Evolutionary conservation across 1,140 invertebrate genomes (phyloP).

Genomic region (Artemia franciscana): DNA sequence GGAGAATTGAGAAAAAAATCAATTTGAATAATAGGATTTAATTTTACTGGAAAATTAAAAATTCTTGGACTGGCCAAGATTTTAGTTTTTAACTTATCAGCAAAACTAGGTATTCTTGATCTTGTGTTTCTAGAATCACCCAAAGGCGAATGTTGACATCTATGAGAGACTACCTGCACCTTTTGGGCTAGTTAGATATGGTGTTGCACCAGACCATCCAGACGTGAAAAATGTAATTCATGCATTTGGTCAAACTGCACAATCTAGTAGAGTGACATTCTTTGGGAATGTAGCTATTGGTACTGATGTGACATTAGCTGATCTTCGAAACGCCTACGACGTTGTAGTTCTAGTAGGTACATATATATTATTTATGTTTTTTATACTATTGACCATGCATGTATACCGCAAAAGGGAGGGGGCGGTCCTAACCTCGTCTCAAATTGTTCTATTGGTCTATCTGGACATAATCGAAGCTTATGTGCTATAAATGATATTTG

Average conservation of each 20-base stretch:
- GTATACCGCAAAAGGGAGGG: too few relatives aligned
- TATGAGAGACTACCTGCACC: conserved; percentile 89
- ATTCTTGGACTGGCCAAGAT: too few relatives aligned
- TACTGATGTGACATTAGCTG: conserved; percentile 42
- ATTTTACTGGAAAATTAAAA: too few relatives aligned
- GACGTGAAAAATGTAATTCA: conserved; percentile 97
- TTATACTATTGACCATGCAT: too few relatives aligned
- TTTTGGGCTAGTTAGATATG: conserved; percentile 67
- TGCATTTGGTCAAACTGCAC: conserved; percentile 73
- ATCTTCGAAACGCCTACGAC: conserved; percentile 59
- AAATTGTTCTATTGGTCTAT: too few relatives aligned
- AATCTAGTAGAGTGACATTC: conserved; percentile 52
- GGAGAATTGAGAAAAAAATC: too few relatives aligned
- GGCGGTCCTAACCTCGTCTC: too few relatives aligned
- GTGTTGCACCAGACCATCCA: conserved; percentile 93
- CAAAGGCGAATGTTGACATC: conserved; percentile 52
- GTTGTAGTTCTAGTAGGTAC: conserved; percentile 60
- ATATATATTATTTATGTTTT: too few relatives aligned
- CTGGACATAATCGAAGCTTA: too few relatives aligned
- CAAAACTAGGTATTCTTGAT: background rate
- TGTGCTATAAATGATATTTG: too few relatives aligned
- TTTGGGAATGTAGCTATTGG: conserved; percentile 79
- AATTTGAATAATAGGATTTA: too few relatives aligned
- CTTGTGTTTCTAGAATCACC: conserved; percentile 22
- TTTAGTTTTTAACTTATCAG: too few relatives aligned